Evolutionary conservation across 2,888 invertebrate genomes (phyloP).

Genomic region (Mesorhabditis spiculigera): DNA sequence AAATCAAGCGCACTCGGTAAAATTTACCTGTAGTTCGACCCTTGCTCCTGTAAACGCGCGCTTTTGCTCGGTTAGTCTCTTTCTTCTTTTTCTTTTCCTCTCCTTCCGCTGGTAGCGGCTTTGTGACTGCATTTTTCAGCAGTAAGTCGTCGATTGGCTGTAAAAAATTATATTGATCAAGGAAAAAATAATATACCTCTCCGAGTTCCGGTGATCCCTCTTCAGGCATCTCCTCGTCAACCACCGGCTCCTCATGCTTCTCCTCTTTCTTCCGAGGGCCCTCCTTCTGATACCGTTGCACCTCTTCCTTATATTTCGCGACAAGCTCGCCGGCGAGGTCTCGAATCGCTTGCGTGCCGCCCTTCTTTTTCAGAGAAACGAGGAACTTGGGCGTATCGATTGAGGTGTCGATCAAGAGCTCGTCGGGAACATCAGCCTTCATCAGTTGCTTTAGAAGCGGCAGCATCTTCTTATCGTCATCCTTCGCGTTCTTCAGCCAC

Average conservation of each 20-base stretch:
- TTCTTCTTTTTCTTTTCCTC: not conserved
- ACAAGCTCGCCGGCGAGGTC: not conserved
- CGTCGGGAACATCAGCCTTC: not conserved
- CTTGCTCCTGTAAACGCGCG: not conserved
- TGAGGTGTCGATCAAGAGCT: not conserved
- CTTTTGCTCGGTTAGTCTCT: not conserved
- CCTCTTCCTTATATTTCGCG: not conserved
- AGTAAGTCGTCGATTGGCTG: no score
- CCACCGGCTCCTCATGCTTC: not conserved
- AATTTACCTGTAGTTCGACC: not conserved
- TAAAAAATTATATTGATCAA: no score
- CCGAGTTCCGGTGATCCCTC: conserved; percentile 2
- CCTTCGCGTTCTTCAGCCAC: not conserved
- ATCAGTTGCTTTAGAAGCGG: not conserved
- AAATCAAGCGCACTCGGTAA: not conserved
- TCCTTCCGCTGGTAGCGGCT: not conserved
- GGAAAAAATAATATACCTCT: not conserved
- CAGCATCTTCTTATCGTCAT: conserved; percentile 4
- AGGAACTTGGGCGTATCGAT: not conserved
- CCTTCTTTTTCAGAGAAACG: conserved; percentile 2
- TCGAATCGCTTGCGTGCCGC: not conserved
- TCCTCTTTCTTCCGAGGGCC: not conserved
- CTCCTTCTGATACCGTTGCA: conserved; percentile 3
- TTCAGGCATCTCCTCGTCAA: not conserved
- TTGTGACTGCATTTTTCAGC: no score